Percentiles rank a stretch among this genome's conserved stretches.
phyloP scores from a whole-genome alignment of 2,797 vertebrate genomes.

The Pantherophis vulpinus region DNA sequence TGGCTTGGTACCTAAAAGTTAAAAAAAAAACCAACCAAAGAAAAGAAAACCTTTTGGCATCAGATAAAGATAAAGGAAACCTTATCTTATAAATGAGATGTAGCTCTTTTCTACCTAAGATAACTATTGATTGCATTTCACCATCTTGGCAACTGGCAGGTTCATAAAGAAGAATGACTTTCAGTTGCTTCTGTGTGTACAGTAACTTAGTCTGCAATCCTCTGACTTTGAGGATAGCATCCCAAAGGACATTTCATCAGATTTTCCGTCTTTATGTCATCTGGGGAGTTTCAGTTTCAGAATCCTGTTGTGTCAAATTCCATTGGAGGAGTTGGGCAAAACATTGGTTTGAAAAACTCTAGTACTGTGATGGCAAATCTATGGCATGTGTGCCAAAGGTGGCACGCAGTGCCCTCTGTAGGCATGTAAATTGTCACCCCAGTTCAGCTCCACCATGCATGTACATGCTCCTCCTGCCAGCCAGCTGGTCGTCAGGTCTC shows the following conservation, averaged over 20 bases:
- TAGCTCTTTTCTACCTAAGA: no score
- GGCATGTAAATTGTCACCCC: no score
- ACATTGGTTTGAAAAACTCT: not conserved
- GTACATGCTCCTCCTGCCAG: no score
- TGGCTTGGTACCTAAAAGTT: not conserved
- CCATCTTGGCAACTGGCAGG: not conserved
- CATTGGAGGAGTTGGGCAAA: not conserved
- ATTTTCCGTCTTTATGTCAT: not conserved
- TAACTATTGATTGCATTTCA: not conserved
- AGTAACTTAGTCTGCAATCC: not conserved
- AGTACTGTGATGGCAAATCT: no score
- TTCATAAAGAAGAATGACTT: not conserved
- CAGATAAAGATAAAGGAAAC: not conserved
- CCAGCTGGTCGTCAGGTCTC: no score
- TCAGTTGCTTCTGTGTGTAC: not conserved
- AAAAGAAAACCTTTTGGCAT: not conserved
- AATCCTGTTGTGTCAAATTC: not conserved
- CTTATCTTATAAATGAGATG: not conserved
- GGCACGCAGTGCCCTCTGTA: no score
- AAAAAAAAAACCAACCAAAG: not conserved
- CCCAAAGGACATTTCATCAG: not conserved
- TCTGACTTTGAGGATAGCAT: not conserved
- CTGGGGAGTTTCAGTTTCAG: not conserved
- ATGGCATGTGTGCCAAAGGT: no score
- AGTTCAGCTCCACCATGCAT: no score